phyloP scores from a whole-genome alignment of 2,113 vertebrate species.

The Pardalotus punctatus region DNA sequence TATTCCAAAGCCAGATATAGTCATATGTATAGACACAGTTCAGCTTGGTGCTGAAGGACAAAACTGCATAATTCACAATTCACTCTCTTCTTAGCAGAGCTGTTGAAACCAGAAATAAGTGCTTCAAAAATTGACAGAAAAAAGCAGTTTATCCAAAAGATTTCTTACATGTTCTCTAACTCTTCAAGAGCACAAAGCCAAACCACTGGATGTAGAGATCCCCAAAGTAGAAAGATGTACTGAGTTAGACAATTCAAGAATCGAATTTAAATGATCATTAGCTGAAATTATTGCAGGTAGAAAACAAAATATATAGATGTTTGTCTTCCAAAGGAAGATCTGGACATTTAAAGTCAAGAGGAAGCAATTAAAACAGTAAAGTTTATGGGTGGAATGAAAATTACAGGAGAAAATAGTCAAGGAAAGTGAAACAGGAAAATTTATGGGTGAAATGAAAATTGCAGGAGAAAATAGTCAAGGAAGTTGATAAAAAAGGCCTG shows the following conservation, averaged over 20 bases:
- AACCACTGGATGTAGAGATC: neutral
- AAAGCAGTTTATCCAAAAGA: neutral
- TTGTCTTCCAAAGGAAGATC: neutral
- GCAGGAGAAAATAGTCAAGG: neutral
- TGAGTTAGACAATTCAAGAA: neutral
- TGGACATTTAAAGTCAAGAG: neutral
- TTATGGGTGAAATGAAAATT: neutral
- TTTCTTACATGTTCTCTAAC: neutral
- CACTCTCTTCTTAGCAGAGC: rapidly evolving
- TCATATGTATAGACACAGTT: neutral
- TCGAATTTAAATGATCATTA: neutral
- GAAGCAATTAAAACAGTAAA: neutral
- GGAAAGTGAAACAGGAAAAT: neutral
- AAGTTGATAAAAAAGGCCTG: neutral
- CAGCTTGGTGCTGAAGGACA: neutral
- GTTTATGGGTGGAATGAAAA: neutral
- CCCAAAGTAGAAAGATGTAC: neutral
- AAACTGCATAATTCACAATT: neutral
- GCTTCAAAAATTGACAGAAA: neutral
- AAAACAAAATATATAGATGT: neutral
- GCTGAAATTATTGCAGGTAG: neutral
- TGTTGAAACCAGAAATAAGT: neutral
- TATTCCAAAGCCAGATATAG: neutral
- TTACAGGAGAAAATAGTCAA: neutral
- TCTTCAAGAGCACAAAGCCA: neutral